Percentiles rank a stretch among this genome's conserved stretches.
Evolutionary conservation across 64 coral and sea anemone species (phyloP).

Genomic region (Porites lutea): DNA sequence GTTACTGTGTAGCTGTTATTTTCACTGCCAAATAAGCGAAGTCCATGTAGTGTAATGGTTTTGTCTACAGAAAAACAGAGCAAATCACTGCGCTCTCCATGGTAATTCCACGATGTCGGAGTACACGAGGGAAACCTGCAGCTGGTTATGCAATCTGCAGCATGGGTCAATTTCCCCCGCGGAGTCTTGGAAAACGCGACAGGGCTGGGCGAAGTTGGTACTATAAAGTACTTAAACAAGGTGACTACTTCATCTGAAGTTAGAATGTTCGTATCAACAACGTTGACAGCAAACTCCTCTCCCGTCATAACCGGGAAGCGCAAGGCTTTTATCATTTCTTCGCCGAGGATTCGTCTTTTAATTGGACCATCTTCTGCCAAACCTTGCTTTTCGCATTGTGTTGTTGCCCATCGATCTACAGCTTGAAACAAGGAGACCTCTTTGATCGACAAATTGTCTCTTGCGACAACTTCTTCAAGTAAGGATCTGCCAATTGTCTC

Average conservation of each 20-base stretch:
- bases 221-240: not conserved
- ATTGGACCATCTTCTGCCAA: not conserved
- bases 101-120: no score
- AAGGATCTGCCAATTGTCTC: conserved; percentile 15
- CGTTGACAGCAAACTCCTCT: not conserved
- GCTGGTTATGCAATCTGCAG: no score
- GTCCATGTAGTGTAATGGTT: no score
- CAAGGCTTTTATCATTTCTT: not conserved
- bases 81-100: no score
- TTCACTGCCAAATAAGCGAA: no score
- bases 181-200: no score
- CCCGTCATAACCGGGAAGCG: conserved; percentile 7
- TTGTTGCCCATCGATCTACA: conserved; percentile 2
- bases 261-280: not conserved
- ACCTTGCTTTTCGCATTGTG: not conserved
- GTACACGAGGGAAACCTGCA: no score
- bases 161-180: no score
- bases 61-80: no score
- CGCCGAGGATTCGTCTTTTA: conserved; percentile 17
- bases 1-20: no score
- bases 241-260: not conserved
- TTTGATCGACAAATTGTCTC: not conserved
- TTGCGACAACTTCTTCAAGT: not conserved
- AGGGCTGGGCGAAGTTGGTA: not conserved
- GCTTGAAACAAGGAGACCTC: conserved; percentile 12